Evolutionary conservation across 2,888 invertebrate genomes (phyloP).

Genomic region (Drepanosiphum platanoidis): DNA sequence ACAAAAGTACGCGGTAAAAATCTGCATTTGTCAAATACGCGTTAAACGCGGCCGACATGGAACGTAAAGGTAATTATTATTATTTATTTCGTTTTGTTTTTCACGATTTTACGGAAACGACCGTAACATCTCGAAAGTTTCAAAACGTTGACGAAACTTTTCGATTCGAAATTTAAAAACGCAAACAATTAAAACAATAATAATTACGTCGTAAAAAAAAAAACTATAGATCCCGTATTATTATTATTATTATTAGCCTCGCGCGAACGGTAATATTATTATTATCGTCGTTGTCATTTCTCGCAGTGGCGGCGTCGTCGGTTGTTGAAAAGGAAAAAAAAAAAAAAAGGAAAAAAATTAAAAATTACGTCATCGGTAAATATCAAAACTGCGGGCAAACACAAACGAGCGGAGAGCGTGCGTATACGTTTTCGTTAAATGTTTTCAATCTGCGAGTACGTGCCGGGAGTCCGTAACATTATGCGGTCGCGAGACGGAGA

Average conservation of each 20-base stretch:
- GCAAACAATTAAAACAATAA: too few species aligned
- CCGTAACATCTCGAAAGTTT: neutral
- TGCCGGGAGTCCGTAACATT: too few species aligned
- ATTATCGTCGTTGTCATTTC: neutral
- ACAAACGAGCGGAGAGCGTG: neutral
- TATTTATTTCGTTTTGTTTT: too few species aligned
- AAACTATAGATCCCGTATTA: too few species aligned
- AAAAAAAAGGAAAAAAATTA: too few species aligned
- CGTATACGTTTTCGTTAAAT: neutral
- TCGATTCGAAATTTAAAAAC: too few species aligned
- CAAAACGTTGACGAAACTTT: neutral
- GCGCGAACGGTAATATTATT: neutral
- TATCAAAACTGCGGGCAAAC: neutral
- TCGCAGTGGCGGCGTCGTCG: neutral
- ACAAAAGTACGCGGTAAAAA: neutral
- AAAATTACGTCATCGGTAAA: neutral
- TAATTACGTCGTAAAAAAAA: neutral
- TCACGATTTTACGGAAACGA: neutral
- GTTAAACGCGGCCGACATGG: neutral
- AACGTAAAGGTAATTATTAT: neutral
- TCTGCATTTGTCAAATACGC: neutral
- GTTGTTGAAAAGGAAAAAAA: too few species aligned
- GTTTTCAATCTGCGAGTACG: neutral
- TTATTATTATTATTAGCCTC: too few species aligned
- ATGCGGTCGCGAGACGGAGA: too few species aligned